These are phyloP conservation scores for Bugula neritina DNA, from an alignment of 2,888 invertebrate genomes.

Conservation along the genomic window DNA sequence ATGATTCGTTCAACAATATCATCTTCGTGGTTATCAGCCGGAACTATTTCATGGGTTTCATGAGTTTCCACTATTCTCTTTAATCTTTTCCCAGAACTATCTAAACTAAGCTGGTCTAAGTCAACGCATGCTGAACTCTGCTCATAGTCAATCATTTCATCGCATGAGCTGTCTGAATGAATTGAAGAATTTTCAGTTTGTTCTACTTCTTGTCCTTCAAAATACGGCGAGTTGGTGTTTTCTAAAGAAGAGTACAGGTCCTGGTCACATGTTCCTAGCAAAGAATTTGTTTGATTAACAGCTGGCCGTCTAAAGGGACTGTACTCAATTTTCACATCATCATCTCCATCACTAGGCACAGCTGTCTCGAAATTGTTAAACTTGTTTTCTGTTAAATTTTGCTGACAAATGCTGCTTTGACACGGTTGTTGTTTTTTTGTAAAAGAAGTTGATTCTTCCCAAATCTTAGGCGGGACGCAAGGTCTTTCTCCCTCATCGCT, in stretches of 20 bases:
- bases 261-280: not conserved
- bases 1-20: constrained; percentile 22
- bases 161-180: not conserved
- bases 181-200: not conserved
- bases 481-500: constrained; percentile 12
- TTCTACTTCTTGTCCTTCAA: not conserved
- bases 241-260: not conserved
- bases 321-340: constrained; percentile 11
- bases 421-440: not conserved
- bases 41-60: constrained; percentile 25
- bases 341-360: not conserved
- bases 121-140: constrained; percentile 4
- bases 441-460: not conserved
- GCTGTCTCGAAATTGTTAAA: not conserved
- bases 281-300: not conserved
- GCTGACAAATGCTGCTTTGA: not conserved
- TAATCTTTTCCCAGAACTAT: constrained; percentile 1
- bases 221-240: not conserved
- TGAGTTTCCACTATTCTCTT: constrained; percentile 24
- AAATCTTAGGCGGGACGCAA: constrained; percentile 5
- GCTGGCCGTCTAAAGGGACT: not conserved
- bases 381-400: not conserved
- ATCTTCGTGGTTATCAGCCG: constrained; percentile 14
- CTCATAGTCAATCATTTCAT: constrained; percentile 12
- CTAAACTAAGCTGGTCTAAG: constrained; percentile 14